Base-by-base conservation (phyloP, 2,113 vertebrate species). In the Xyliphius kryptos region DNA sequence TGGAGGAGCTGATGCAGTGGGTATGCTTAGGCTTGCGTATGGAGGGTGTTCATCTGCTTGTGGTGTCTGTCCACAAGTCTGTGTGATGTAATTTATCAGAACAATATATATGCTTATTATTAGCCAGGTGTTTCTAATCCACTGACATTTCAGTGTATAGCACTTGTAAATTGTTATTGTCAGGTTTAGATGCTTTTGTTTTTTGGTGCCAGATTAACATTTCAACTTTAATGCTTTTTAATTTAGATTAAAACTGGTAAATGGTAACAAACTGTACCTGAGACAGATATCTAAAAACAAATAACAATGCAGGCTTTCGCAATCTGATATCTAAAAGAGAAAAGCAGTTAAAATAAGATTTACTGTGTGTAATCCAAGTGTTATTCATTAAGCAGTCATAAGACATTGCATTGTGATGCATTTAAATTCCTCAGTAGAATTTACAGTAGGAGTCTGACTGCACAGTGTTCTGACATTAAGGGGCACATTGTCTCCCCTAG, bases 401-500 rank as follows among this genome's bases (percentile, higher is more conserved):
- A 53, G 57, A 63, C 7, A 1, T 9, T 32, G 38, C n/a, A 22
- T 44, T 74, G 41, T 58, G 48, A n/a, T 44, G 16, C n/a, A 9
- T 46, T 46, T n/a, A 7, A 63, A 58, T 74, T 61, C 43, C 62
- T 77, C 67, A 71, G 68, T 69, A 47, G 65, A 44, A 2, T 46
- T n/a, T n/a, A n/a, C n/a, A n/a, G 75, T 50, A 77, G 63, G 66
- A 68, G 62, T 74, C 20, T 59, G 62, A 38, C 49, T 58, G 62
- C 72, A 80, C 77, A 81, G 77, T 78, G 79, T 73, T 75, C 74
- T 70, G 2, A 74, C 68, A 71, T 50, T 67, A 19, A n/a, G 13
- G 3, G n/a, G 17, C 16, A 38, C 13, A 32, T 41, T 12, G 12
- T 21, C 14, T 36, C 43, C 44, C 14, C 7, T 13, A 14, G 21